phyloP scores from a whole-genome alignment of 2,888 invertebrate species.

The Brachyopa scutellaris region DNA sequence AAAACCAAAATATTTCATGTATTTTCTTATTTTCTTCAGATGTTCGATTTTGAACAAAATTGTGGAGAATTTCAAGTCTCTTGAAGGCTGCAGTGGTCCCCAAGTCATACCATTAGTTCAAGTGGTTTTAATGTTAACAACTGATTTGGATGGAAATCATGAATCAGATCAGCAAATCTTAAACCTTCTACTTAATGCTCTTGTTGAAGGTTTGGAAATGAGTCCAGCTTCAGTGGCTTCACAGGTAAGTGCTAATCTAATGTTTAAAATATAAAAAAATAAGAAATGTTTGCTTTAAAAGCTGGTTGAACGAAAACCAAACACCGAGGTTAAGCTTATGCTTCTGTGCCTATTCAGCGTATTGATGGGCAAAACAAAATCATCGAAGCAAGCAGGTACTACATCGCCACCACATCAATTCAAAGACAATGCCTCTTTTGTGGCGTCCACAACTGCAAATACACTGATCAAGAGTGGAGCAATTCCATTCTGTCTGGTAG shows the following conservation, averaged over 20 bases:
- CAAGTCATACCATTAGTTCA: constrained; percentile 96
- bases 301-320: constrained; percentile 85
- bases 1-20: too few species aligned
- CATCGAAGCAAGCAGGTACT: constrained; percentile 80
- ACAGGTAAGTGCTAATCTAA: constrained; percentile 74
- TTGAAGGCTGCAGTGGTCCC: constrained; percentile 90
- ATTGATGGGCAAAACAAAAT: constrained; percentile 82
- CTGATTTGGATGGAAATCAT: constrained; percentile 93
- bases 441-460: constrained; percentile 88
- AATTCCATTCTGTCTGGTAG: constrained; percentile 88
- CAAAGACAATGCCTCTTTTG: constrained; percentile 83
- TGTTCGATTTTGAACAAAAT: constrained; percentile 88
- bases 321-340: constrained; percentile 93
- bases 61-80: constrained; percentile 89
- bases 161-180: constrained; percentile 91
- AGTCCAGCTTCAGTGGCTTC: constrained; percentile 83
- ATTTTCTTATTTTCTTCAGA: constrained; percentile 74
- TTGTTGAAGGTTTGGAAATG: constrained; percentile 89
- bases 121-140: constrained; percentile 93
- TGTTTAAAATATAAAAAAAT: not conserved
- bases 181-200: constrained; percentile 87
- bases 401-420: constrained; percentile 83
- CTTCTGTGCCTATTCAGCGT: constrained; percentile 93
- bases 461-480: constrained; percentile 87
- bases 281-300: not conserved